These are phyloP conservation scores for Aselliscus stoliczkanus DNA, from an alignment of 2,797 vertebrate species.

Conservation along the genomic window DNA sequence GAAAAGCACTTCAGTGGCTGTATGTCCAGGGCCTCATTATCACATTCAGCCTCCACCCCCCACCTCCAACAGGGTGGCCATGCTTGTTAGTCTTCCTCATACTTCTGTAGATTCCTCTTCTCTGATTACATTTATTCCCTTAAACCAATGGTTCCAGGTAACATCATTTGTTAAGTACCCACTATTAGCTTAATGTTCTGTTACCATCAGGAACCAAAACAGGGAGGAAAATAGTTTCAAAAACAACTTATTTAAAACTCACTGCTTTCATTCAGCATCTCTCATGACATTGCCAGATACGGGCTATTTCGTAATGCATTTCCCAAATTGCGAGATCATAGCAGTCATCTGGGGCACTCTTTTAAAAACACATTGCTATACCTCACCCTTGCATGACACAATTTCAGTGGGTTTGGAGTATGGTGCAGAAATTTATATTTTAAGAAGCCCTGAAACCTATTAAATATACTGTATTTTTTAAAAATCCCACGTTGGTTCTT, in stretches of 20 bases:
- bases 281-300: background rate
- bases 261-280: background rate
- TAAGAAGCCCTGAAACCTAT: background rate
- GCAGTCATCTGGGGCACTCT: background rate
- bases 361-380: background rate
- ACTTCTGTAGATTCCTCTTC: background rate
- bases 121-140: background rate
- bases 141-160: background rate
- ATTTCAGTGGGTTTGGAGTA: background rate
- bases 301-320: background rate
- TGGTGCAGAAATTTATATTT: background rate
- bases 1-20: background rate
- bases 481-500: background rate
- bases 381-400: background rate
- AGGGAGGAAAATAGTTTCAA: background rate
- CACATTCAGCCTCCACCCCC: background rate
- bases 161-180: background rate
- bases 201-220: background rate
- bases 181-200: background rate
- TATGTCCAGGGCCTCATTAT: background rate
- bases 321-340: background rate
- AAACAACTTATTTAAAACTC: background rate
- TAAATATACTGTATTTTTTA: background rate
- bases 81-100: background rate
- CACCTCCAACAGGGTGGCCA: fast-evolving